These are phyloP conservation scores for Limnephilus lunatus DNA, from an alignment of 2,888 invertebrate species.

Conservation along the genomic window DNA sequence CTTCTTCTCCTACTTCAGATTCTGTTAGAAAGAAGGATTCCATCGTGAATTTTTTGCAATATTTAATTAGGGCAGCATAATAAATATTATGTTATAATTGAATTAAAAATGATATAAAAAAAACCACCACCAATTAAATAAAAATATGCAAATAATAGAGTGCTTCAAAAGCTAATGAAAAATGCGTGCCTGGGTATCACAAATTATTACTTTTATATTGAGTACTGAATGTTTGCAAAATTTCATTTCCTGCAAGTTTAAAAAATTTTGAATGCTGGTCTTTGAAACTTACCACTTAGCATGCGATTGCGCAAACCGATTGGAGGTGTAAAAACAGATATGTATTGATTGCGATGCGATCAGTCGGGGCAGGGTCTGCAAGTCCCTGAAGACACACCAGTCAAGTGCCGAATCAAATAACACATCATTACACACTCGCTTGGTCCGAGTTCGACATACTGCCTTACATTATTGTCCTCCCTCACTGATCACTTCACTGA, in stretches of 20 bases:
- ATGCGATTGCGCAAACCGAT: conserved; percentile 63
- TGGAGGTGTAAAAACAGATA: conserved; percentile 59
- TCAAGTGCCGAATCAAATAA: conserved; percentile 57
- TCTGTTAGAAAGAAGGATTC: conserved; percentile 71
- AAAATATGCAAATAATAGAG: conserved; percentile 63
- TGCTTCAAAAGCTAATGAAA: conserved; percentile 59
- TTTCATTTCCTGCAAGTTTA: background rate
- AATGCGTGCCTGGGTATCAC: conserved; percentile 59
- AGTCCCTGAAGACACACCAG: conserved; percentile 61
- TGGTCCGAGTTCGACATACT: conserved; percentile 63
- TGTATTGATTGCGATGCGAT: conserved; percentile 35
- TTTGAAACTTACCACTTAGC: conserved; percentile 62
- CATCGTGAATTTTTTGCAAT: background rate
- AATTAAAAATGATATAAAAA: conserved; percentile 14
- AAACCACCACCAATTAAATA: conserved; percentile 66
- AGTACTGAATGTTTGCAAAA: conserved; percentile 25
- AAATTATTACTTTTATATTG: conserved; percentile 63
- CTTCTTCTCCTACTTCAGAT: conserved; percentile 81
- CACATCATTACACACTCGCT: conserved; percentile 43
- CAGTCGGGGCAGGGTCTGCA: conserved; percentile 61
- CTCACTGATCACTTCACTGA: conserved; percentile 47
- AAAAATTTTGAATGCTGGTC: conserved; percentile 47
- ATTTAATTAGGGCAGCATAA: background rate
- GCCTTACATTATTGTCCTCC: conserved; percentile 64
- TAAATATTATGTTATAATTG: conserved; percentile 30